Evolutionary conservation across 2,113 vertebrate genomes (phyloP), one percentile per base, ranked within the genome.

Genomic region (Notechis scutatus): DNA sequence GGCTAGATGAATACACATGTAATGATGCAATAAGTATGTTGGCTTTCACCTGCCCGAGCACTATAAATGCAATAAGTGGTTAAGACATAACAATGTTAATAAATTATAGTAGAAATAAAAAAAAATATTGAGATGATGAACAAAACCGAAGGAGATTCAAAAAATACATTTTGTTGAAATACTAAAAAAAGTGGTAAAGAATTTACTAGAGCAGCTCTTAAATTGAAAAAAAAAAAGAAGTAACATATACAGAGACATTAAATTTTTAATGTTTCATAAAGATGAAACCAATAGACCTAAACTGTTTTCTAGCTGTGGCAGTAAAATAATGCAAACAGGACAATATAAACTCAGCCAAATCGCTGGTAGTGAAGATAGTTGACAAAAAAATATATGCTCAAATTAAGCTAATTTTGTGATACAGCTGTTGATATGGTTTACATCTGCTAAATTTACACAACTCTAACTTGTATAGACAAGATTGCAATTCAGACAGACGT

Each of bases 301-400:
- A 87, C 92, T 90, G 93, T 85, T 94, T 94, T 89, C 89, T 86
- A 93, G 91, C 26, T 92, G 89, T 94, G 90, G 88, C n/a, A 93
- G 92, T 4, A 88, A 94, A 95, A 95, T 50, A 92, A 94, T 34
- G 24, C 74, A 64, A 74, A 91, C 3, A 91, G 81, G 86, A 94
- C 5, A 91, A 85, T 10, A 39, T 88, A 95, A 94, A 91, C 94
- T 94, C 1, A 95, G 86, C 81, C 93, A 91, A 95, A 91, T 0
- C 24, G 81, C 0, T 91, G 93, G 47, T 91, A 96, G 95, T 74
- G 57, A 39, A 93, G 69, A 91, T 74, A 85, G 92, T 39, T 91
- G 93, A 89, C 56, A 87, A 92, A 94, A 42, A 64, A 50, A 95
- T n/a, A 87, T 26, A 55, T 86, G 8, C n/a, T 45, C 29, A 18